Evolutionary conservation across 2,888 invertebrate genomes (phyloP).

Genomic region (Ferrisia virgata): DNA sequence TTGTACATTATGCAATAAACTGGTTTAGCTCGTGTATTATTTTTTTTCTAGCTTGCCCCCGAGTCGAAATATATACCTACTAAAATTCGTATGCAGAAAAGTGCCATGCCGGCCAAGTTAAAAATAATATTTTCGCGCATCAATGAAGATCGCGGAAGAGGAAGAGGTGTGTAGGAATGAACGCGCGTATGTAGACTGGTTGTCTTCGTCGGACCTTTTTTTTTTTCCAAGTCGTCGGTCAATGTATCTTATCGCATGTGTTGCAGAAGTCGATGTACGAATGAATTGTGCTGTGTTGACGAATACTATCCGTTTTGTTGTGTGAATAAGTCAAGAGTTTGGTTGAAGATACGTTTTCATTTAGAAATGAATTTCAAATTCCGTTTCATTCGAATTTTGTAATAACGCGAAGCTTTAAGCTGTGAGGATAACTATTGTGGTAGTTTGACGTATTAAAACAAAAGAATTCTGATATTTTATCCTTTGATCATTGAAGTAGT

Average conservation of each 20-base stretch:
- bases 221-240: background rate
- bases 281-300: background rate
- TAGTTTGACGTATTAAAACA: background rate
- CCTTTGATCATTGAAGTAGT: background rate
- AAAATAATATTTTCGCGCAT: slow-evolving; percentile 30
- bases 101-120: background rate
- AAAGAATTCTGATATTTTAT: background rate
- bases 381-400: no score
- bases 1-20: slow-evolving; percentile 12
- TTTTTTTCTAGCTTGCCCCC: background rate
- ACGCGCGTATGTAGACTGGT: background rate
- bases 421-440: no score
- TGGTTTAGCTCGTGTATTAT: background rate
- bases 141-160: slow-evolving; percentile 11
- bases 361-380: background rate
- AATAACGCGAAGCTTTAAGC: no score
- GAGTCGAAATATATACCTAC: background rate
- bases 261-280: background rate
- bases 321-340: background rate
- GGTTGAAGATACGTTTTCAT: background rate
- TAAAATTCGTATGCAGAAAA: background rate
- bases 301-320: background rate
- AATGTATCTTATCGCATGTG: background rate
- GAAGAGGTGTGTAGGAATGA: background rate
- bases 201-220: background rate